Base-by-base conservation (phyloP, 2,888 invertebrate species). In the Oscheius onirici region DNA sequence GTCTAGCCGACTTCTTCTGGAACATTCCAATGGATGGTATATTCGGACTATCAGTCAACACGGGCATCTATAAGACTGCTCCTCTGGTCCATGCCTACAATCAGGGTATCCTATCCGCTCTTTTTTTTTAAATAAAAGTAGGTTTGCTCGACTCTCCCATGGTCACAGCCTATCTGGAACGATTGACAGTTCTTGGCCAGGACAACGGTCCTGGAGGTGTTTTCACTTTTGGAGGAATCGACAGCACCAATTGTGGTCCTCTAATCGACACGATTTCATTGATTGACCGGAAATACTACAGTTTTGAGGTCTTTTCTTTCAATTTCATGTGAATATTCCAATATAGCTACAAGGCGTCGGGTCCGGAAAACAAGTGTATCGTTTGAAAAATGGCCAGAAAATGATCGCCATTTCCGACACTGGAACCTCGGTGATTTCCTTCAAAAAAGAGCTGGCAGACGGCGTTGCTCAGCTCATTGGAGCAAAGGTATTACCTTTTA, bases 1-100 rank as follows among this genome's bases (percentile, higher is more conserved):
- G 20, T 20, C 17, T 40, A 17, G 60, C 60, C 10, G n/a, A 43
- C 28, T 40, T 60, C 28, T 43, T 43, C 43, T 40, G 60, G 43
- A 20, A 34, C 34, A 40, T 43, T 22, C 41, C 60, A 10, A 43
- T 60, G 41, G 60, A 60, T 20, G 60, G 60, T 8, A 60, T 60
- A 13, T 60, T 60, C 6, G 60, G 60, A 11, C 41, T 60, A 13
- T 40, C 60, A 10, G n/a, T 60, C 8, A 40, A 60, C 2, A 22
- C 60, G 2, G 41, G 20, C 13, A 28, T 43, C 6, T 24, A 60
- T 17, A 28, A 17, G 22, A 17, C 24, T 40, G 28, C 55, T 8
- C 28, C 34, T 22, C 34, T 55, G n/a, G 34, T 55, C 20, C 20
- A 55, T 13, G 55, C 55, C n/a, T 24, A 24, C 8, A 55, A 26